These are phyloP conservation scores for Camptogramma bilineatum DNA, from an alignment of 2,888 invertebrate species.

Conservation along the genomic window DNA sequence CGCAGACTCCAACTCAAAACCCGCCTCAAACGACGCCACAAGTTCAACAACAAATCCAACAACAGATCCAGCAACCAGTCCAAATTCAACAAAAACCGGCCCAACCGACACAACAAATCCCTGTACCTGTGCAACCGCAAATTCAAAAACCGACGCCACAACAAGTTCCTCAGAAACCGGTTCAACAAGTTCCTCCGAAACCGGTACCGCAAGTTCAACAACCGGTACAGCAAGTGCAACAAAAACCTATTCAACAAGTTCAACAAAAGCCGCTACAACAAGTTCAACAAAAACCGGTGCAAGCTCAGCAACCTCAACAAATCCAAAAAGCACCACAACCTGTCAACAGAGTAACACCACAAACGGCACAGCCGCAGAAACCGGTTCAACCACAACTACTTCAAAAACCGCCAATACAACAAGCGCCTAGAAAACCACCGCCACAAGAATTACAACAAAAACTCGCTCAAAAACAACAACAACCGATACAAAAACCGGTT, in stretches of 20 bases:
- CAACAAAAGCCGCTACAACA: constrained; percentile 24
- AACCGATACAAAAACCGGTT: constrained; percentile 31
- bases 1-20: neutral
- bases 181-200: neutral
- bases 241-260: constrained; percentile 32
- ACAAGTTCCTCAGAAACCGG: constrained; percentile 33
- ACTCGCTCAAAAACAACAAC: constrained; percentile 38
- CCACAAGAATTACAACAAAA: constrained; percentile 46
- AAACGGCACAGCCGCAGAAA: constrained; percentile 42
- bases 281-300: constrained; percentile 28
- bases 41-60: neutral
- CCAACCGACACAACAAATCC: constrained; percentile 44
- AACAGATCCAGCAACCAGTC: neutral
- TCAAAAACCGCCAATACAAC: constrained; percentile 43
- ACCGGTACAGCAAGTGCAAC: constrained; percentile 38
- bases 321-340: neutral
- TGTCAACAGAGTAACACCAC: constrained; percentile 3
- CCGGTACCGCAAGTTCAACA: constrained; percentile 41
- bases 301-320: constrained; percentile 1
- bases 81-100: constrained; percentile 8
- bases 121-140: neutral
- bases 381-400: constrained; percentile 33
- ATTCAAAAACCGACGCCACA: constrained; percentile 21
- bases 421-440: constrained; percentile 31
- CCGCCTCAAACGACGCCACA: neutral